Base-by-base conservation (phyloP, 2,797 vertebrate species). In the Echeneis naucrates region DNA sequence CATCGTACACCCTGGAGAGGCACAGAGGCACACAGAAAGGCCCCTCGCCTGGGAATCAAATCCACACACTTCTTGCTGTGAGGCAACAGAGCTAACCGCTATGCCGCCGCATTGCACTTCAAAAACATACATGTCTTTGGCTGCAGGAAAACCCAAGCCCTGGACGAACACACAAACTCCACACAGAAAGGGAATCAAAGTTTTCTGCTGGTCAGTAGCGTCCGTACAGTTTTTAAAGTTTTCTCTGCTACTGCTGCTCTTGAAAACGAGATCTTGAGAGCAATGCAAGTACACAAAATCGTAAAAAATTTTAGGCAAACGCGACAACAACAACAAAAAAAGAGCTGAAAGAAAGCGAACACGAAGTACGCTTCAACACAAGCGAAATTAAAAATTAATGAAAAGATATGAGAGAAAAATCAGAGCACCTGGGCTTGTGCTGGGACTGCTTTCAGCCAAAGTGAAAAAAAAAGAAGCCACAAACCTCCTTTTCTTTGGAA, bases 391-490 rank as follows among this genome's bases (percentile, higher is more conserved):
- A 38, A 4, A 47, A 33, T 21, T 61, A 65, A 61, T 63, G 45
- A 65, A 35, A 17, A 61, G 47, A 53, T 13, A 37, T 23, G 4
- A n/a, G 27, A 32, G 21, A 26, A 60, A 57, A 71, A 71, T 10
- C 21, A 27, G 14, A 67, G 21, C 47, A 72, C 59, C 7, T 12
- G 13, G 13, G 26, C 35, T 42, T 16, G 17, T 23, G 12, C 32
- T 60, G 66, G 38, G 21, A 45, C 52, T 14, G 13, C 21, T 60
- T 75, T 64, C 61, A 50, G 33, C 48, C 50, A 69, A 58, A 63
- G n/a, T n/a, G n/a, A 72, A 27, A 70, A 13, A 62, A 74, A 26
- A 66, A 16, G 56, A 9, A 45, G 50, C 17, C 26, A 23, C 9
- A 48, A 56, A 72, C 17, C 9, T 50, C 33, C 4, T 26, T 8